phyloP scores from a whole-genome alignment of 2,888 invertebrate species.

The Sphecodes monilicornis region DNA sequence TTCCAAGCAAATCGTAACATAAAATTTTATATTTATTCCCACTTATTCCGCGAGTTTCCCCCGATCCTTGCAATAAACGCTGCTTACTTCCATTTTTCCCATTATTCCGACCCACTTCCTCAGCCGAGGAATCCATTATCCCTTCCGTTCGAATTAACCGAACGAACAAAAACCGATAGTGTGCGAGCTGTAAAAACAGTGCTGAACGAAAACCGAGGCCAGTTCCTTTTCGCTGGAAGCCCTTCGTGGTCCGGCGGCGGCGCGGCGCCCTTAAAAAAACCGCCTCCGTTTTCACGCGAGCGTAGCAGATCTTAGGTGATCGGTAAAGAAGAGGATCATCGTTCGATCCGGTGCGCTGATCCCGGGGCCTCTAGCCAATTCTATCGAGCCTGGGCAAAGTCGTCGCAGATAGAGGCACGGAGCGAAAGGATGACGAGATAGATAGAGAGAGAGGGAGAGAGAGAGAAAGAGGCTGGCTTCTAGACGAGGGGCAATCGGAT shows the following conservation, averaged over 20 bases:
- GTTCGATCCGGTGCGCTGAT: neutral
- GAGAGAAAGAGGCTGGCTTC: neutral
- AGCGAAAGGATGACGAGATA: neutral
- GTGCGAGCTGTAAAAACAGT: neutral
- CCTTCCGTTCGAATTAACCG: conserved; percentile 6
- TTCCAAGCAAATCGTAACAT: neutral
- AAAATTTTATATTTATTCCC: conserved; percentile 16
- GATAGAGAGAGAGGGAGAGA: neutral
- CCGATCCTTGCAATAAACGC: neutral
- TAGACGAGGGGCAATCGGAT: conserved; percentile 10
- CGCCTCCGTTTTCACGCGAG: neutral
- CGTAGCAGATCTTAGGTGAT: neutral
- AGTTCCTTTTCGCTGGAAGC: neutral
- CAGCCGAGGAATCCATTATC: neutral
- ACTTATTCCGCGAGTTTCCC: neutral
- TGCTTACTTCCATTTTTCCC: neutral
- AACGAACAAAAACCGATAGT: neutral
- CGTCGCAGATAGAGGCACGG: neutral
- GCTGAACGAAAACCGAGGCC: neutral
- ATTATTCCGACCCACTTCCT: neutral
- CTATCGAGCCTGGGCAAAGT: conserved; percentile 10
- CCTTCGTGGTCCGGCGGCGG: neutral
- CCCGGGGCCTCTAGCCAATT: conserved; percentile 1
- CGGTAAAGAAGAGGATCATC: neutral
- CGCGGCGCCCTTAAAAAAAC: neutral